Evolutionary conservation across 2,797 vertebrate genomes (phyloP), one percentile per base, ranked within the genome.

Genomic region (Sibirionetta formosa): DNA sequence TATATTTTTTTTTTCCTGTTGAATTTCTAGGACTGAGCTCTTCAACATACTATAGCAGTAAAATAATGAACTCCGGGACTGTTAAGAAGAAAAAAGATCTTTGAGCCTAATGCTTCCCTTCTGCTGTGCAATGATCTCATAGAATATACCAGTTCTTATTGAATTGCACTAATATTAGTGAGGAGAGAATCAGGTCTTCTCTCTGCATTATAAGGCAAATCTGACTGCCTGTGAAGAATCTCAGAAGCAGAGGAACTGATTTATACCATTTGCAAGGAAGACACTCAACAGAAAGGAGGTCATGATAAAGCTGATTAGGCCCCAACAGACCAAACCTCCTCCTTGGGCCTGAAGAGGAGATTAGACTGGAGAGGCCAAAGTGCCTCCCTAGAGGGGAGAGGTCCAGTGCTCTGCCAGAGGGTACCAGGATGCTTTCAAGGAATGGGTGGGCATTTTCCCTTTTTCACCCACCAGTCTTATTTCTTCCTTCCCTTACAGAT

Each of bases 1-100:
- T 57, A 3, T 54, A 3, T 29, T 57, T 57, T 4, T 82, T 86
- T 93, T 61, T 31, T 35, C 48, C 33, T 36, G 13, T 5, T 50
- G 51, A 75, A 82, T 94, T 95, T 60, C 46, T 80, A 54, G 15
- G 70, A 81, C 26, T 66, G 31, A 90, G 87, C 91, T 57, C 3
- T 94, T 94, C 72, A 82, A 60, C 33, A 50, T 18, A 91, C 94
- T 79, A 92, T 71, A 79, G 44, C 15, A 31, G 42, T 46, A 57
- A 72, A 71, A 83, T 40, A 27, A 46, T 24, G 23, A 76, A 71
- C 19, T 66, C 50, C 53, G 9, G 29, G 35, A 71, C 17, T 15
- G 16, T 16, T 54, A 42, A 79, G 31, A 75, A 73, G 20, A 65
- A 58, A 38, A 29, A 40, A 46, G 44, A 51, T 14, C 5, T 14